Base-by-base conservation (phyloP, 1,140 invertebrate genomes). In the Daktulosphaira vitifoliae region DNA sequence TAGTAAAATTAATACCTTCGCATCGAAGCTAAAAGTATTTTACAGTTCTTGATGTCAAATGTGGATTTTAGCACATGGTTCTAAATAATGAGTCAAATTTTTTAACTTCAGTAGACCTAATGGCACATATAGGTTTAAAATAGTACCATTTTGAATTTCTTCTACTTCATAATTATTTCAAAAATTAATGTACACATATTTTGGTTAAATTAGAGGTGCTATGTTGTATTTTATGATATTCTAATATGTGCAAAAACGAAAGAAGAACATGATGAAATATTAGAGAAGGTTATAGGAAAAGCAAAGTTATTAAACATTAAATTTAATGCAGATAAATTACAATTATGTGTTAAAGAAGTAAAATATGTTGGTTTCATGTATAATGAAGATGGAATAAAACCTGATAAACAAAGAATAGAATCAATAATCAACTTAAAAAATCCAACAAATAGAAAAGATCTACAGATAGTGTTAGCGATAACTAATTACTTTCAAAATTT, bases 321-420 rank as follows among this genome's bases (percentile, higher is more conserved):
- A 53, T 67, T 76, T 8, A 73, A 75, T 68, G n/a, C n/a, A n/a
- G n/a, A n/a, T n/a, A n/a, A n/a, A n/a, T n/a, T n/a, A n/a, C n/a
- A n/a, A n/a, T n/a, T n/a, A n/a, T n/a, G n/a, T n/a, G 44, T 66
- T 37, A 25, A 38, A 20, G 56, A 66, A 33, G 56, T 75, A 8
- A 70, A 67, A 26, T 74, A 73, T 59, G 68, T 78, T n/a, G 75
- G 75, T 15, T 68, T 72, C 53, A 50, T 70, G 7, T 70, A 78
- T 11, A 65, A 68, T 26, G 48, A 65, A 49, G 67, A 72, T 13
- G 73, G 68, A 42, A 73, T 70, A 62, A 65, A 70, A 65, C 68
- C 69, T 59, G 77, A 74, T 66, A 71, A 71, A 9, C 68, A 70
- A 11, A 76, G 76, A 68, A 65, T 76, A 1, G 64, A 67, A 11